Evolutionary conservation across 1,140 invertebrate species (phyloP).

Genomic region (Aphelenchoides avenae): DNA sequence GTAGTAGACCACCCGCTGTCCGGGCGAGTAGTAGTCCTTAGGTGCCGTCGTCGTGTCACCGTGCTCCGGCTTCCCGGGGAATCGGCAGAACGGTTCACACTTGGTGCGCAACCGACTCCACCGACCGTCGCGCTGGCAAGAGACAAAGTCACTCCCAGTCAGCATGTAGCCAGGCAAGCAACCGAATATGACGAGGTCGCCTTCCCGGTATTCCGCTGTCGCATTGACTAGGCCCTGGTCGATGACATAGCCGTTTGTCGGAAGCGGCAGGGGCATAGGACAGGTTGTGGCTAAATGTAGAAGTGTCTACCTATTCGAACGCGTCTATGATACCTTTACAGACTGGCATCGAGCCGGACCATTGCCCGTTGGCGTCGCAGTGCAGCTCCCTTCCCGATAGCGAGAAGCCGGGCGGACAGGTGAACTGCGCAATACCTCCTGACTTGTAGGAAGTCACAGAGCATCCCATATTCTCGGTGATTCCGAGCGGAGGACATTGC

Average conservation of each 20-base stretch:
- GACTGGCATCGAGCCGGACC: constrained; percentile 21
- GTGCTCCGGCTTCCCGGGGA: constrained; percentile 27
- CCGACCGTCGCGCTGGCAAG: constrained; percentile 37
- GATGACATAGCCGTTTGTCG: constrained; percentile 14
- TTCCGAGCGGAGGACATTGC: constrained; percentile 41
- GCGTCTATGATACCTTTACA: constrained; percentile 22
- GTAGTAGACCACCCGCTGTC: constrained; percentile 41
- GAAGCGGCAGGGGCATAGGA: constrained; percentile 9
- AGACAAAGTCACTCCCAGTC: constrained; percentile 45
- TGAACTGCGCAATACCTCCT: constrained; percentile 40
- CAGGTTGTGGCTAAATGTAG: constrained; percentile 36
- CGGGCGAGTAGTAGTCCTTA: constrained; percentile 23
- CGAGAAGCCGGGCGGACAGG: constrained; percentile 13
- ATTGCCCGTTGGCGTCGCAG: constrained; percentile 31
- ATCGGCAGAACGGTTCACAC: constrained; percentile 33
- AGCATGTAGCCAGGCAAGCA: constrained; percentile 29
- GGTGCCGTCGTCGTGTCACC: constrained; percentile 31
- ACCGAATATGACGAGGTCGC: constrained; percentile 33
- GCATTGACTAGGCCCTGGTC: constrained; percentile 2
- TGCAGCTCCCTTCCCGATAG: constrained; percentile 29
- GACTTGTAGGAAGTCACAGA: constrained; percentile 38
- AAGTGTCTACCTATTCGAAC: constrained; percentile 8
- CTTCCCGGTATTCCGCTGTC: constrained; percentile 14
- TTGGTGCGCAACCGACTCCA: constrained; percentile 29
- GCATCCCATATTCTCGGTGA: constrained; percentile 31